Base-by-base conservation (phyloP, 2,797 vertebrate species). In the Hybognathus amarus region DNA sequence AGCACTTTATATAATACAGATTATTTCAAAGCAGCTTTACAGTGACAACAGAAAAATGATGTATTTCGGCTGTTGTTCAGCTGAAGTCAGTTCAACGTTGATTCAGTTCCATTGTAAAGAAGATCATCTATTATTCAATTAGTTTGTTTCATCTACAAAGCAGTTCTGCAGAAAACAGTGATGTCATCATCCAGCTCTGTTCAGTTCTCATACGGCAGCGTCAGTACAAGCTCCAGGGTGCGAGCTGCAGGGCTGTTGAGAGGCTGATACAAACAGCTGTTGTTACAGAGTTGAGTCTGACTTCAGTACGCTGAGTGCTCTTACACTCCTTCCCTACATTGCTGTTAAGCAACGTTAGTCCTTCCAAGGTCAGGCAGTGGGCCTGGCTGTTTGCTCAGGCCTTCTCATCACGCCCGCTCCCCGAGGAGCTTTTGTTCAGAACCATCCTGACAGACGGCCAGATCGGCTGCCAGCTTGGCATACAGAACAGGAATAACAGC, bases 381-480 rank as follows among this genome's bases (percentile, higher is more conserved):
- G 69, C 59, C 50, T 77, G 67, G 73, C 36, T 71, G 85, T 77
- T 82, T 82, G 73, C 73, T 77, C 52, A 80, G 61, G 78, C 77
- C 81, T 68, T 38, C 47, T 86, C 76, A 69, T 77, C 78, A 81
- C 61, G 40, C 78, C 71, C 67, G 66, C 59, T 84, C 59, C 74
- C 77, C 47, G 22, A 45, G 78, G 77, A 83, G 69, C 63, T 68
- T 84, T 81, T 83, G 85, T 86, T 83, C 70, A n/a, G 56, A 71
- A 71, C 52, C 63, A 12, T n/a, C 33, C 63, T 83, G 81, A 61
- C 77, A 77, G 69, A 71, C 73, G n/a, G 63, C 77, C 83, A 79
- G 77, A 80, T 74, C 36, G 18, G 33, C 24, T 76, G 83, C 69
- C 85, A 83, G 68, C 76, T 79, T 86, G 80, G 75, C 85, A 83